A percentile compares a stretch with the other conserved stretches of the same genome.
phyloP scores from a whole-genome alignment of 2,797 vertebrate species.

The Pteronotus mesoamericanus region DNA sequence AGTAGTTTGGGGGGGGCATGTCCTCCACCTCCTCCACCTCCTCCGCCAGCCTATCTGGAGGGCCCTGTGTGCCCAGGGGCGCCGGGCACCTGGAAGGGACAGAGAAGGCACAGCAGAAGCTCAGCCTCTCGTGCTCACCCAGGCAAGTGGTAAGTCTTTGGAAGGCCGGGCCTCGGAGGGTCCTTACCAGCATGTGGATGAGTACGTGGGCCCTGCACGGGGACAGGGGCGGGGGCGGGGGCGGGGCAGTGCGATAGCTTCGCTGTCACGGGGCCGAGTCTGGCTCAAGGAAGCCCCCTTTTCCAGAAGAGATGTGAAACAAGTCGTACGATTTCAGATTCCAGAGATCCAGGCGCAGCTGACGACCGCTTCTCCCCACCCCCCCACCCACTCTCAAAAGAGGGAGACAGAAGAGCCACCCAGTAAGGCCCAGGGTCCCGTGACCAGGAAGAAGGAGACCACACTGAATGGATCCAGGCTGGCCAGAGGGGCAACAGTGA shows the following conservation, averaged over 20 bases:
- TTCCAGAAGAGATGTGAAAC: slow-evolving; percentile 70
- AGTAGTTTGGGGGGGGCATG: slow-evolving; percentile 55
- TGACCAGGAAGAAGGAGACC: slow-evolving; percentile 44
- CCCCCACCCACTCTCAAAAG: slow-evolving; percentile 40
- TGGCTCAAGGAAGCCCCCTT: slow-evolving; percentile 72
- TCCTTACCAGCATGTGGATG: slow-evolving; percentile 69
- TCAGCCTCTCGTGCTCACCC: background rate
- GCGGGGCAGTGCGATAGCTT: slow-evolving; percentile 42
- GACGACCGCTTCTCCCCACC: background rate
- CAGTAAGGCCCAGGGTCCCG: slow-evolving; percentile 61
- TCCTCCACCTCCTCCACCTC: slow-evolving; percentile 53
- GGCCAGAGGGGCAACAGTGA: background rate
- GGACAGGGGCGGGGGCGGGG: slow-evolving; percentile 50
- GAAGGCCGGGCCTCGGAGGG: background rate
- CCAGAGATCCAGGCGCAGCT: background rate
- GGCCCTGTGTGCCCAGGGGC: slow-evolving; percentile 70
- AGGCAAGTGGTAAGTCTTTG: background rate
- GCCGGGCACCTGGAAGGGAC: slow-evolving; percentile 75
- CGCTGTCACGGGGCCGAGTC: slow-evolving; percentile 62
- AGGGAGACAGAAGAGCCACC: slow-evolving; percentile 41
- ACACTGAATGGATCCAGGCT: slow-evolving; percentile 26
- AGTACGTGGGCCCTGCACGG: slow-evolving; percentile 28
- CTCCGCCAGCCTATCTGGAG: slow-evolving; percentile 55
- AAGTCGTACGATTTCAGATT: slow-evolving; percentile 55
- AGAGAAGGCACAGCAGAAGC: slow-evolving; percentile 58